A percentile compares a stretch with the other conserved stretches of the same genome.
Evolutionary conservation across 1,140 invertebrate species (phyloP).

Genomic region (Zophobas morio): DNA sequence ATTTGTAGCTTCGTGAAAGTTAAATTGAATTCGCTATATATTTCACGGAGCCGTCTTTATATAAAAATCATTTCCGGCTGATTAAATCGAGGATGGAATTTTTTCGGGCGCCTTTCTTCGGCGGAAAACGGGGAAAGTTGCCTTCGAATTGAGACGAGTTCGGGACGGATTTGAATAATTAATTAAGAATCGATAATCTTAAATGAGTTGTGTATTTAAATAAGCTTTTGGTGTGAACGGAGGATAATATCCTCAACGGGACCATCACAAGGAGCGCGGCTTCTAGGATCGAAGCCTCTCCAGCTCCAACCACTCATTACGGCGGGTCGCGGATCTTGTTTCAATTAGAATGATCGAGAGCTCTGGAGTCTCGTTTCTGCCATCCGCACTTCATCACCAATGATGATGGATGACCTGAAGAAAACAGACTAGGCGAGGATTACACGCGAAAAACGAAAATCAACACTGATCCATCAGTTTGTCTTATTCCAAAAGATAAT

Average conservation of each 20-base stretch:
- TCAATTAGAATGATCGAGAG: constrained; percentile 65
- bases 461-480: constrained; percentile 43
- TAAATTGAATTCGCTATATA: constrained; percentile 39
- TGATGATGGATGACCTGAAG: constrained; percentile 58
- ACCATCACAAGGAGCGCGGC: constrained; percentile 55
- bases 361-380: constrained; percentile 60
- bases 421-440: constrained; percentile 25
- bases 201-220: constrained; percentile 56
- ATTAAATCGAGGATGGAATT: constrained; percentile 16
- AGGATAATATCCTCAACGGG: constrained; percentile 59
- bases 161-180: constrained; percentile 55
- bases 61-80: constrained; percentile 55
- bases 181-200: constrained; percentile 58
- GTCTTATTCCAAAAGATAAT: too few species aligned
- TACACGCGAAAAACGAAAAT: constrained; percentile 55
- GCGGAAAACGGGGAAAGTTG: constrained; percentile 42
- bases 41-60: constrained; percentile 48
- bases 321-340: constrained; percentile 59
- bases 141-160: constrained; percentile 37
- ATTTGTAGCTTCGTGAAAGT: constrained; percentile 40
- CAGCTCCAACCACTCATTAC: constrained; percentile 60
- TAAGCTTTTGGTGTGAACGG: constrained; percentile 49
- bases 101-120: constrained; percentile 37
- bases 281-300: constrained; percentile 50
- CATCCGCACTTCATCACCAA: constrained; percentile 60